These are phyloP conservation scores for Axinella damicornis DNA, from an alignment of 37 sponge, comb jelly and placozoan genomes.

Conservation along the genomic window DNA sequence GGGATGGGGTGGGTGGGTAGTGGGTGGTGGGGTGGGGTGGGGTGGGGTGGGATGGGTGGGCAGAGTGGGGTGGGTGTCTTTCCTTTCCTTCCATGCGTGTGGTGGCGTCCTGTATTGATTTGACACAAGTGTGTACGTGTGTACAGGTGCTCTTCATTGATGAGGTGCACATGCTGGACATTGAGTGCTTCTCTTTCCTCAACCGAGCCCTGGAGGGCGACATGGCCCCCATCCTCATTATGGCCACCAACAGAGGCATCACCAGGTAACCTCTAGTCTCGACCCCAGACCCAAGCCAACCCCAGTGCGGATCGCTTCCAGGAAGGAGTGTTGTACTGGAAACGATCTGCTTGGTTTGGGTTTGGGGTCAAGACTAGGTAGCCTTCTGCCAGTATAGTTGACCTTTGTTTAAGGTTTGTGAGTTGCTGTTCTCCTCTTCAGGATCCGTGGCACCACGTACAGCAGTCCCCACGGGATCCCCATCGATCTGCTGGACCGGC, in stretches of 20 bases:
- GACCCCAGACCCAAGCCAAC: background rate
- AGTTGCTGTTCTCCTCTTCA: no score
- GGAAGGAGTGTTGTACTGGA: no score
- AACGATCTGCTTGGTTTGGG: no score
- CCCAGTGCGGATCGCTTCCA: background rate
- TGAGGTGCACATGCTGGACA: slow-evolving; percentile 99
- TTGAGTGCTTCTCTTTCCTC: slow-evolving; percentile 99
- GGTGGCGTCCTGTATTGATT: background rate
- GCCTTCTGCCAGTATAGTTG: no score
- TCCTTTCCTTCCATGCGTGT: background rate
- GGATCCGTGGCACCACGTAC: slow-evolving; percentile 96
- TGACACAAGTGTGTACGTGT: slow-evolving; percentile 12
- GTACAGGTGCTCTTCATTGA: slow-evolving; percentile 95
- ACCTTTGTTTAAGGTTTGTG: no score
- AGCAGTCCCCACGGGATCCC: slow-evolving; percentile 97
- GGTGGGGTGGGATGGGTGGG: no score
- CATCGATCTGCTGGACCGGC: slow-evolving; percentile 94
- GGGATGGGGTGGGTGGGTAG: no score
- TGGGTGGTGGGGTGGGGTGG: no score
- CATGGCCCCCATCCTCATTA: slow-evolving; percentile 96
- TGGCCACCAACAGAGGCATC: slow-evolving; percentile 99
- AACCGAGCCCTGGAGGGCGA: slow-evolving; percentile 96
- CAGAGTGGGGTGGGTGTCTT: no score
- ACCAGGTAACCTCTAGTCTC: slow-evolving; percentile 60
- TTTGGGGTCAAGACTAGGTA: no score